Percentiles rank a stretch among this genome's conserved stretches.
phyloP scores from a whole-genome alignment of 2,888 invertebrate genomes.

The Lysandra coridon region DNA sequence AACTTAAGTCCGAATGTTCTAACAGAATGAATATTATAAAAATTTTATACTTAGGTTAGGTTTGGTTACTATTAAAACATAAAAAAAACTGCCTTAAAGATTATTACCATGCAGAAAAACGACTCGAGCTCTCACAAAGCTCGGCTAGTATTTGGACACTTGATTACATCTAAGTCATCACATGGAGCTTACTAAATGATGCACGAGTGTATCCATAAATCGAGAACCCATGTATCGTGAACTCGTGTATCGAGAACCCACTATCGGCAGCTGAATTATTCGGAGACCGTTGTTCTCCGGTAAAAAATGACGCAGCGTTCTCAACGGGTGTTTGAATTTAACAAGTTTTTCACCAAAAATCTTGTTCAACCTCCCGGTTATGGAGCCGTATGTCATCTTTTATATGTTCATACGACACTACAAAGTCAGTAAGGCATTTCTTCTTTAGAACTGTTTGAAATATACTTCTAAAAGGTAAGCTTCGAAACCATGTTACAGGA shows the following conservation, averaged over 20 bases:
- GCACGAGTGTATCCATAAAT: neutral
- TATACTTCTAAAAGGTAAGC: neutral
- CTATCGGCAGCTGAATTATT: conserved; percentile 48
- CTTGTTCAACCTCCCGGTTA: conserved; percentile 45
- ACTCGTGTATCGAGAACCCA: conserved; percentile 21
- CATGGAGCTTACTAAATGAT: neutral
- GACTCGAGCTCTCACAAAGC: no score
- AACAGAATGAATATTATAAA: no score
- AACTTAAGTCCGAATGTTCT: no score
- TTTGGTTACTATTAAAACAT: no score
- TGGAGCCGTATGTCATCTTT: conserved; percentile 32
- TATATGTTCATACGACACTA: conserved; percentile 29
- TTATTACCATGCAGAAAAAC: no score
- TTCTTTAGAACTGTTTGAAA: neutral
- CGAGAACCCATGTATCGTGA: neutral
- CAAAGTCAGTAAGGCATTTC: neutral
- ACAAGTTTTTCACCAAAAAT: conserved; percentile 47
- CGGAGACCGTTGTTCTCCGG: conserved; percentile 39
- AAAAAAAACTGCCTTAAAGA: no score
- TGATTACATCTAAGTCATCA: no score
- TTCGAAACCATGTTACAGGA: neutral
- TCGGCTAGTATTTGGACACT: no score
- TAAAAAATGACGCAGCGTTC: conserved; percentile 44
- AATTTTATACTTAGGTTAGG: no score
- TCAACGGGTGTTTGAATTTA: conserved; percentile 48